A percentile compares a stretch with the other conserved stretches of the same genome.
Evolutionary conservation across 2,888 invertebrate genomes (phyloP).

Genomic region (Cactoblastis cactorum): DNA sequence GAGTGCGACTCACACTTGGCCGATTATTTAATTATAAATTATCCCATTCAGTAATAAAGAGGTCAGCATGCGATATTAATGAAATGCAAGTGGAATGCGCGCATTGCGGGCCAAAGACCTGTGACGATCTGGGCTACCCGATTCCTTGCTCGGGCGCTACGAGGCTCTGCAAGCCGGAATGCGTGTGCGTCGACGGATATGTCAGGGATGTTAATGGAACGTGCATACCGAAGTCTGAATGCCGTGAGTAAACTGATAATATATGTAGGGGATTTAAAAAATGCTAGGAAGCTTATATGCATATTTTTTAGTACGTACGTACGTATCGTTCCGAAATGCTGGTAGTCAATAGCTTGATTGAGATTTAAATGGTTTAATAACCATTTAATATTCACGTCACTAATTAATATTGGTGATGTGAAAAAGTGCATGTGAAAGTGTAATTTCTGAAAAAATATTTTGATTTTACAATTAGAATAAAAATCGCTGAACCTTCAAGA

Average conservation of each 20-base stretch:
- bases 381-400: no score
- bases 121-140: constrained; percentile 48
- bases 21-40: not conserved
- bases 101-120: constrained; percentile 53
- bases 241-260: constrained; percentile 35
- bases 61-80: constrained; percentile 39
- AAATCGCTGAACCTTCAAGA: no score
- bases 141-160: constrained; percentile 44
- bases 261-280: not conserved
- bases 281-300: no score
- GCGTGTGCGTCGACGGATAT: constrained; percentile 52
- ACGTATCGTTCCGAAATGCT: no score
- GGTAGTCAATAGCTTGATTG: no score
- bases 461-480: no score
- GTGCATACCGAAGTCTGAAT: constrained; percentile 45
- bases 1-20: no score
- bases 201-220: constrained; percentile 43
- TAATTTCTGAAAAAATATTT: no score
- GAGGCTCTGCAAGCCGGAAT: constrained; percentile 43
- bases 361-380: no score
- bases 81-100: constrained; percentile 47
- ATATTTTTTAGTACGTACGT: not conserved
- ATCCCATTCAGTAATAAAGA: constrained; percentile 36
- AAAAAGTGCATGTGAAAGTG: no score
- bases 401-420: no score